Base-by-base conservation (phyloP, 2,888 invertebrate species). In the Caenorhabditis sinica region DNA sequence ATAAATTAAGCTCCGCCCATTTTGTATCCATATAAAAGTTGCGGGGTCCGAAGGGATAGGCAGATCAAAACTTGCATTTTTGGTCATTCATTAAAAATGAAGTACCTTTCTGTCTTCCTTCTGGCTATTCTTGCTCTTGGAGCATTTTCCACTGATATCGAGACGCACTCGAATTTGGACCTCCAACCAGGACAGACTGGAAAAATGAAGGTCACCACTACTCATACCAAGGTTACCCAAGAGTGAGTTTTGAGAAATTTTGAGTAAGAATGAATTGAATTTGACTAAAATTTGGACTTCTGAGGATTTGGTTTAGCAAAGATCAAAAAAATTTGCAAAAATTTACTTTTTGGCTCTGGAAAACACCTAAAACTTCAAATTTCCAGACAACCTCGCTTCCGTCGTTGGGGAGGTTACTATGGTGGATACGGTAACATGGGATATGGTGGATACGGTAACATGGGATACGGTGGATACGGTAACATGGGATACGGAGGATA, bases 351-450 rank as follows among this genome's bases (percentile, higher is more conserved):
- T 9, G 8, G 13, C 11, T 8, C 20, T 40, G 1, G 4, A 45
- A 45, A 9, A 17, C 17, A 1, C 15, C 13, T 17, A 15, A 13
- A 45, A 9, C 0, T 45, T 0, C 33, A 0, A 40, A n/a, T 40
- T 61, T 63, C 15, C 63, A 61, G 61, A 20, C 61, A 61, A 13
- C 36, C 36, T 2, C 63, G 63, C 43, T 25, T 43, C 40, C 63
- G 63, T 25, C 63, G 63, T 25, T 63, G 63, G 63, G 63, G 63
- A 63, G 63, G 63, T 13, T 36, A 36, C 11, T 33, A 36, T 20
- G 60, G 60, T 36, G 36, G 61, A 61, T 61, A 61, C 23, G 61
- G 61, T 40, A 36, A 36, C n/a, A 60, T 60, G 58, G 61, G 61
- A 61, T 61, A 40, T 20, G 61, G 63, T 15, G 63, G 63, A 25